Conservation (phyloP, 2,113 vertebrate genomes). For the Psephotus haematonotus region DNA sequence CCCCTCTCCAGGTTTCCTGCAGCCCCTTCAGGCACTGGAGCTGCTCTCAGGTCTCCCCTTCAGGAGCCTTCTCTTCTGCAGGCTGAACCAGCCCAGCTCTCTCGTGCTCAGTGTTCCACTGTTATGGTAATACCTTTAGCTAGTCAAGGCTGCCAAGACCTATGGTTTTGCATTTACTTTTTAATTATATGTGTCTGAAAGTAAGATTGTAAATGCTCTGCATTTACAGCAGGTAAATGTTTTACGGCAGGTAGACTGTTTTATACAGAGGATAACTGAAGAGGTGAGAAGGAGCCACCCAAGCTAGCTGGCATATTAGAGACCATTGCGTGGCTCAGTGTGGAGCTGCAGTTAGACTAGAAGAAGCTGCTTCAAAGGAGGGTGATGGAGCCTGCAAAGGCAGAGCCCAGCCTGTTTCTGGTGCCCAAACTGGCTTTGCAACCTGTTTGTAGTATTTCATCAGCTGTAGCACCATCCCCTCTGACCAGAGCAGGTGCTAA, state of each 20-base stretch:
- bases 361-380: neutral
- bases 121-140: neutral
- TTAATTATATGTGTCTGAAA: neutral
- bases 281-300: neutral
- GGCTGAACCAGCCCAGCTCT: neutral
- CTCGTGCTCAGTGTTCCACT: neutral
- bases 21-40: neutral
- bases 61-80: neutral
- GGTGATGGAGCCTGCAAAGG: neutral
- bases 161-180: neutral
- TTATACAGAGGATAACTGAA: neutral
- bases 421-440: neutral
- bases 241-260: neutral
- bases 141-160: neutral
- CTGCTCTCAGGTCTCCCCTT: neutral
- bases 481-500: neutral
- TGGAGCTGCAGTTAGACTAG: neutral
- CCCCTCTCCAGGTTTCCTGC: too few relatives aligned
- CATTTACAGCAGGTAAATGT: neutral
- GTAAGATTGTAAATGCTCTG: neutral
- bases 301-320: rapidly evolving
- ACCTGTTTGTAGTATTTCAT: rapidly evolving
- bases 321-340: too few relatives aligned
- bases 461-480: rapidly evolving
- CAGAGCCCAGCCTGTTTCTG: neutral